A percentile compares a stretch with the other conserved stretches of the same genome.
These are phyloP conservation scores for Chinchilla lanigera DNA, from an alignment of 2,113 vertebrate genomes.

Conservation along the genomic window DNA sequence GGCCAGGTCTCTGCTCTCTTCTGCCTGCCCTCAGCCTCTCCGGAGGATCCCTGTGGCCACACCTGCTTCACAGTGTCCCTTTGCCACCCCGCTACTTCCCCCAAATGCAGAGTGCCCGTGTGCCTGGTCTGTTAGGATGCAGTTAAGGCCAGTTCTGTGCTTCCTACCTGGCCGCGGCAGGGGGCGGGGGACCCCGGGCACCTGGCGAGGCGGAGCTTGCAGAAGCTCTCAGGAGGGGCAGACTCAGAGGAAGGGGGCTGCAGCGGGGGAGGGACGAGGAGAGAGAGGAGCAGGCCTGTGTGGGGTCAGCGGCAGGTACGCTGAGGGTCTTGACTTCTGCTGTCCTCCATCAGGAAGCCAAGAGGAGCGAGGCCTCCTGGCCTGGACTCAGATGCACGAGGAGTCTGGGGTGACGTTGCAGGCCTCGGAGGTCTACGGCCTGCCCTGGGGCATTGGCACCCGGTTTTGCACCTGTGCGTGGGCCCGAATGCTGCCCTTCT, in stretches of 20 bases:
- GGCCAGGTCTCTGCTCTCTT: background rate
- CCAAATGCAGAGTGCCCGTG: background rate
- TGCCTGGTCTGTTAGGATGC: background rate
- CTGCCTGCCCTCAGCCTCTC: background rate
- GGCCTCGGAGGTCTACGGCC: slow-evolving; percentile 88
- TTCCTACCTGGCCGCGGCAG: fast-evolving
- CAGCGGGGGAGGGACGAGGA: background rate
- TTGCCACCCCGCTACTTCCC: background rate
- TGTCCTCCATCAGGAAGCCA: slow-evolving; percentile 87
- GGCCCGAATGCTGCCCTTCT: slow-evolving; percentile 89
- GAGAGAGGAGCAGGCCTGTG: background rate
- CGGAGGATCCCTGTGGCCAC: background rate
- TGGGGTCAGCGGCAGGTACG: background rate
- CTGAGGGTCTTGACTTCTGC: background rate
- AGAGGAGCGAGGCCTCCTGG: slow-evolving; percentile 92
- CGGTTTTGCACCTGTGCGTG: slow-evolving; percentile 86
- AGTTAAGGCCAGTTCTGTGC: background rate
- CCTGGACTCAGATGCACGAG: slow-evolving; percentile 90
- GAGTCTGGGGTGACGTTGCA: slow-evolving; percentile 81
- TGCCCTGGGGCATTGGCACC: slow-evolving; percentile 92
- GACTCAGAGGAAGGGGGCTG: background rate
- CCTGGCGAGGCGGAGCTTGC: background rate
- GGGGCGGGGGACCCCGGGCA: background rate
- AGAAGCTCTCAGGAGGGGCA: background rate
- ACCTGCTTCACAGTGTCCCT: background rate